Evolutionary conservation across 2,797 vertebrate species (phyloP), one percentile per base, ranked within the genome.

Genomic region (Anguilla pacifica): DNA sequence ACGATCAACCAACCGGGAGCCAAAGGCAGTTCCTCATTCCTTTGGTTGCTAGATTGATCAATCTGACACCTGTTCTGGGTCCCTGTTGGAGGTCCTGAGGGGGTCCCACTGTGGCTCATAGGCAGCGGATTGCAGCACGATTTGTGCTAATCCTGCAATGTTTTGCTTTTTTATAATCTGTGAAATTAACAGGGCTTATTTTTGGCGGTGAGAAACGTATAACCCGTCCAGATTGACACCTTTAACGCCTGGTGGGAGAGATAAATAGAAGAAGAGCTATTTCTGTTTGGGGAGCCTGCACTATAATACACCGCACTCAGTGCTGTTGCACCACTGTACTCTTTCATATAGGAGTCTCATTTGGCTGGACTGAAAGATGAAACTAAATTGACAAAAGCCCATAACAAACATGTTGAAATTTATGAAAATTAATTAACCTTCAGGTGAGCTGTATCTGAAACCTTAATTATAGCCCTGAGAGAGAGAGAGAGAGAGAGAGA

Each of bases 381-480:
- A 74, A 87, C 83, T 84, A 57, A 84, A 84, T 84, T 51, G 61
- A 84, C 67, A 72, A 84, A 64, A 46, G 81, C 59, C 82, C 39
- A 84, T 74, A 61, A 88, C 82, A 81, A 64, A 67, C 87, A 88
- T 61, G 70, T 84, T 85, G 77, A 85, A 82, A 79, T 79, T 43
- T 70, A 57, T 59, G 87, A 82, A 86, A 84, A 87, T 84, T 57
- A 87, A 84, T 87, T 87, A 87, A 61, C 87, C 57, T 59, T 43
- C 84, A 85, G 87, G 70, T 85, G 25, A 61, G 87, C 70, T 51
- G 31, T 9, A 51, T 90, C 94, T 93, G 90, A 91, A 74, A 85
- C 87, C 87, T 86, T 91, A 94, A 94, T 95, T 94, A 93, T 84
- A 93, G 91, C 89, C 89, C 90, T 91, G 86, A 89, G 74, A 89